Evolutionary conservation across 2,888 invertebrate species (phyloP).

Genomic region (Sinotaia quadrata): DNA sequence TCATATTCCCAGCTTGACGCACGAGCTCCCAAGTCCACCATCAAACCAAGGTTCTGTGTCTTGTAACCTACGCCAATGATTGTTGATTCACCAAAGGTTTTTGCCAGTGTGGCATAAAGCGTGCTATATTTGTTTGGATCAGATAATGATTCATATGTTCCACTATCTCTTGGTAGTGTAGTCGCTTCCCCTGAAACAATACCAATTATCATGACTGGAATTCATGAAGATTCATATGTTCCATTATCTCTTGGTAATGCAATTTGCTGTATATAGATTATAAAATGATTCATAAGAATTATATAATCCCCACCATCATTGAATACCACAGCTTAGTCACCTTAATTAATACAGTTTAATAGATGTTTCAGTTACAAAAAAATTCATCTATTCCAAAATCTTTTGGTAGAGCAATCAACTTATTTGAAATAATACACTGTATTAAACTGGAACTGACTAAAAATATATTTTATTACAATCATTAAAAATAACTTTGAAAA

Average conservation of each 20-base stretch:
- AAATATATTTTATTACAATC: too few species aligned
- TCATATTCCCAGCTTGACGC: slow-evolving; percentile 88
- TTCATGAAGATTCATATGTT: slow-evolving; percentile 40
- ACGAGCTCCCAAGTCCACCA: slow-evolving; percentile 85
- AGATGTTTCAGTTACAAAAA: too few species aligned
- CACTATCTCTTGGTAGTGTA: neutral
- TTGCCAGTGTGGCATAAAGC: slow-evolving; percentile 49
- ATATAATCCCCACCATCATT: too few species aligned
- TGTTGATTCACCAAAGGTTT: slow-evolving; percentile 78
- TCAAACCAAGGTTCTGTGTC: slow-evolving; percentile 87
- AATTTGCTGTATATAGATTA: too few species aligned
- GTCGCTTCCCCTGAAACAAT: slow-evolving; percentile 80
- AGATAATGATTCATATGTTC: neutral
- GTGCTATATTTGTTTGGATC: slow-evolving; percentile 34
- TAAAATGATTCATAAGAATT: too few species aligned
- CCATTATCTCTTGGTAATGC: slow-evolving; percentile 45
- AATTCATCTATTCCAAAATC: too few species aligned
- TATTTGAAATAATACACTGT: too few species aligned
- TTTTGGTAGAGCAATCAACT: too few species aligned
- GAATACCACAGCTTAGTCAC: too few species aligned
- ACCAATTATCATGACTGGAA: slow-evolving; percentile 70
- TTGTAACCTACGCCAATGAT: slow-evolving; percentile 88
- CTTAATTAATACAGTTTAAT: too few species aligned
- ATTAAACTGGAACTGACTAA: too few species aligned
- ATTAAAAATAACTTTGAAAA: too few species aligned